A percentile compares a stretch with the other conserved stretches of the same genome.
Evolutionary conservation across 2,888 invertebrate genomes (phyloP).

Genomic region (Candidula unifasciata): DNA sequence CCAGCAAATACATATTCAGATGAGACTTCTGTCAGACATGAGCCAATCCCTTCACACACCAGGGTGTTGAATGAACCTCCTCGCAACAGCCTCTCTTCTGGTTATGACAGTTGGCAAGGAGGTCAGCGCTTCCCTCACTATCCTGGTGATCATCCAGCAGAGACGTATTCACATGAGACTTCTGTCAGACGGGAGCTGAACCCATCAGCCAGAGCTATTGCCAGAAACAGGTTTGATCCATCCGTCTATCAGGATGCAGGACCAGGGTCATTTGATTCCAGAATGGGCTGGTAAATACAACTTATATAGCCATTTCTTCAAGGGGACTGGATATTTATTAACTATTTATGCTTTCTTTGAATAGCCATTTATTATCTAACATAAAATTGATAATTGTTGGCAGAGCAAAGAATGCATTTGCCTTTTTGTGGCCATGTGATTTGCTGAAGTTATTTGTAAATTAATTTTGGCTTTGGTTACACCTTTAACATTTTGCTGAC

Average conservation of each 20-base stretch:
- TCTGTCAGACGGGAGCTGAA: background rate
- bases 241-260: background rate
- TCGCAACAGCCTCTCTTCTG: background rate
- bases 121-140: background rate
- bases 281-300: conserved; percentile 32
- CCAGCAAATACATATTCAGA: background rate
- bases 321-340: no score
- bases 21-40: background rate
- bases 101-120: background rate
- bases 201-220: background rate
- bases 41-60: background rate
- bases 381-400: no score
- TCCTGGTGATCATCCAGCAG: background rate
- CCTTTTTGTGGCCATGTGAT: no score
- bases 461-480: no score
- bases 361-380: no score
- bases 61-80: background rate
- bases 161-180: conserved; percentile 3
- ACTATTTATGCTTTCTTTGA: no score
- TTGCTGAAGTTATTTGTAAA: no score
- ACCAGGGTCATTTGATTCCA: conserved; percentile 34
- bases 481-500: no score
- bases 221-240: background rate
- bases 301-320: no score
- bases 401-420: no score